These are phyloP conservation scores for Eclectus roratus DNA, from an alignment of 2,113 vertebrate genomes.

Conservation along the genomic window DNA sequence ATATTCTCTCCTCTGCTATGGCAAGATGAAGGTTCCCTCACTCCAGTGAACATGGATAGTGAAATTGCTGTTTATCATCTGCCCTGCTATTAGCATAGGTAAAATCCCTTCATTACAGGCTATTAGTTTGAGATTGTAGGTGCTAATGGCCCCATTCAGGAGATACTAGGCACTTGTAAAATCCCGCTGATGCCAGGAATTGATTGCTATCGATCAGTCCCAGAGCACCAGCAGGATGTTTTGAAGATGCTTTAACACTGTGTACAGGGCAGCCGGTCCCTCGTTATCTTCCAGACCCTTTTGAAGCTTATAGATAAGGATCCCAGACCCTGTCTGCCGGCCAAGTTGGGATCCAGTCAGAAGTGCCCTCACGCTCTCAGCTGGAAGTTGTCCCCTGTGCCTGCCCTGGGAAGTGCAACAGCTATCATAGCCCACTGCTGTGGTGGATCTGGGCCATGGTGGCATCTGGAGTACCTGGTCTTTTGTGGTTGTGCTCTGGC, in stretches of 20 bases:
- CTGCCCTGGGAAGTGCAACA: neutral
- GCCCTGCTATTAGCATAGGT: slow-evolving; percentile 21
- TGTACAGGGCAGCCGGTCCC: neutral
- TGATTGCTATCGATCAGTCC: slow-evolving; percentile 29
- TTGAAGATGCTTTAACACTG: neutral
- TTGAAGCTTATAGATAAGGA: neutral
- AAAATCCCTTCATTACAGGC: slow-evolving; percentile 39
- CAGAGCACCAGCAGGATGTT: neutral
- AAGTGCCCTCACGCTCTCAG: neutral
- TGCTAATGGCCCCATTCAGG: slow-evolving; percentile 47
- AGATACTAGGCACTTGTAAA: neutral
- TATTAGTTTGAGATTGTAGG: slow-evolving; percentile 33
- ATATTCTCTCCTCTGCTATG: neutral
- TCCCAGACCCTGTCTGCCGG: neutral
- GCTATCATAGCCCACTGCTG: neutral
- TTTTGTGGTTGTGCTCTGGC: neutral
- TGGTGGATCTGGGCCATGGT: neutral
- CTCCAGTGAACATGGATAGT: neutral
- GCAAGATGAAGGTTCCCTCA: neutral
- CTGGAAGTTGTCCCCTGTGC: neutral
- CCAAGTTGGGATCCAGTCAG: neutral
- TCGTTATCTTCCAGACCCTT: neutral
- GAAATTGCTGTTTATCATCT: slow-evolving; percentile 8
- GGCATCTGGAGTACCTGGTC: neutral
- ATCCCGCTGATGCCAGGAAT: neutral